Base-by-base conservation (phyloP, 2,113 vertebrate genomes). In the Microtus oregoni region DNA sequence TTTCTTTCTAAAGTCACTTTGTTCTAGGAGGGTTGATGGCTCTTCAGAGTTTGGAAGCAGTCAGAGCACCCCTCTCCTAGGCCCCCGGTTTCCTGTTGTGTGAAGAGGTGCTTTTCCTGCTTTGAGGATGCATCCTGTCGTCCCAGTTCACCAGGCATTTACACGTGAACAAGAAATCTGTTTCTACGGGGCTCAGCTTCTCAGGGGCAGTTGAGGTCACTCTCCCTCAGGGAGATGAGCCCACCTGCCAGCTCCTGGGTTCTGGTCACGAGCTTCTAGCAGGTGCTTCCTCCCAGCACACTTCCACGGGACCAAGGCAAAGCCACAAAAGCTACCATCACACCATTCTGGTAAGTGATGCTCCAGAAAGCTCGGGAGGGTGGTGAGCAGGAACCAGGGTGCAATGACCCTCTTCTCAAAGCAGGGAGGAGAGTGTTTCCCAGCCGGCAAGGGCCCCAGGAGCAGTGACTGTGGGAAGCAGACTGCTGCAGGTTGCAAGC, bases 231-330 rank as follows among this genome's bases (percentile, higher is more conserved):
- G 94, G 94, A 79, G 81, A 35, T 20, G 2, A 79, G 30, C 12
- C 67, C 8, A 28, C 41, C 77, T 28, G 8, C n/a, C 26, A 44
- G 32, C 72, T 72, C 76, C 24, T 68, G 82, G 52, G 91, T 70
- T 63, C 82, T 65, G 86, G 44, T 10, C 89, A 0, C 4, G n/a
- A 87, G 72, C 22, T 68, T 77, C 11, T 10, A 72, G 85, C 97
- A 97, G 97, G 96, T 98, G 97, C 58, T 96, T 98, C 97, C 97
- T 97, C 55, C 63, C 28, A 22, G 1, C 47, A 44, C 0, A 20
- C 55, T 86, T 88, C 89, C 68, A 15, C 8, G 17, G 20, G 47
- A 75, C 72, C 30, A 90, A 44, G 32, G 22, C 50, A 44, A 50
- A 76, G 76, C 72, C 90, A 1, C 94, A 78, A 41, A 68, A 12